Evolutionary conservation across 2,113 vertebrate genomes (phyloP).

Genomic region (Ancistrus triradiatus): DNA sequence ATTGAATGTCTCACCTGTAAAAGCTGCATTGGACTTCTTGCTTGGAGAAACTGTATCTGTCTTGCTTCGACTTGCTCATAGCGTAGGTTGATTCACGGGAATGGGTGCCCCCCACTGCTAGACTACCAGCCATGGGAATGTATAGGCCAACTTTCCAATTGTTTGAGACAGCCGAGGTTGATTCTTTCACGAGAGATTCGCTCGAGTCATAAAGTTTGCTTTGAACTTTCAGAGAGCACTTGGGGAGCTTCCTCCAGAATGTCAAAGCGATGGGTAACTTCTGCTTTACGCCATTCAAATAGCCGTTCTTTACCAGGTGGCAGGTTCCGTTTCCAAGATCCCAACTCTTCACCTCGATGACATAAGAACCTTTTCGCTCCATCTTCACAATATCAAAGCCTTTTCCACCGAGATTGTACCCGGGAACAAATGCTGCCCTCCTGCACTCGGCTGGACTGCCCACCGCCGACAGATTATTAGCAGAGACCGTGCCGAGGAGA

Average conservation of each 20-base stretch:
- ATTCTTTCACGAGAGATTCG: constrained; percentile 42
- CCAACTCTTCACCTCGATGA: constrained; percentile 48
- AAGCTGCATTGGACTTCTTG: constrained; percentile 50
- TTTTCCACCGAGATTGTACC: constrained; percentile 53
- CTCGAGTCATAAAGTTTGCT: constrained; percentile 46
- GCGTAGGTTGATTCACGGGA: constrained; percentile 41
- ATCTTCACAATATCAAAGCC: constrained; percentile 63
- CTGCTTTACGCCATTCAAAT: constrained; percentile 40
- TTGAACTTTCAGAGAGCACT: constrained; percentile 45
- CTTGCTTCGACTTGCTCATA: constrained; percentile 49
- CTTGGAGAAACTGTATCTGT: constrained; percentile 54
- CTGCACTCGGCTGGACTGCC: constrained; percentile 41
- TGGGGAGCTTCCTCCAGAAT: constrained; percentile 49
- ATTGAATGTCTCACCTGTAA: constrained; percentile 50
- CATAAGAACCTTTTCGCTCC: constrained; percentile 49
- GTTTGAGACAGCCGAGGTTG: constrained; percentile 47
- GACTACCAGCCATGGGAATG: not conserved
- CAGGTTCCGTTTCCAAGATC: constrained; percentile 39
- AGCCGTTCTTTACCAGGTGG: constrained; percentile 51
- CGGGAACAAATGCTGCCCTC: constrained; percentile 28
- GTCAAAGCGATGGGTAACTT: constrained; percentile 52
- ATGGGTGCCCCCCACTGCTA: constrained; percentile 48
- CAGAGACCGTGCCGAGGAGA: not conserved
- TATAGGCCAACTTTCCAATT: constrained; percentile 63
- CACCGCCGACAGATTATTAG: not conserved